A percentile compares a stretch with the other conserved stretches of the same genome.
Evolutionary conservation across 2,113 vertebrate species (phyloP).

Genomic region (Okapia johnstoni): DNA sequence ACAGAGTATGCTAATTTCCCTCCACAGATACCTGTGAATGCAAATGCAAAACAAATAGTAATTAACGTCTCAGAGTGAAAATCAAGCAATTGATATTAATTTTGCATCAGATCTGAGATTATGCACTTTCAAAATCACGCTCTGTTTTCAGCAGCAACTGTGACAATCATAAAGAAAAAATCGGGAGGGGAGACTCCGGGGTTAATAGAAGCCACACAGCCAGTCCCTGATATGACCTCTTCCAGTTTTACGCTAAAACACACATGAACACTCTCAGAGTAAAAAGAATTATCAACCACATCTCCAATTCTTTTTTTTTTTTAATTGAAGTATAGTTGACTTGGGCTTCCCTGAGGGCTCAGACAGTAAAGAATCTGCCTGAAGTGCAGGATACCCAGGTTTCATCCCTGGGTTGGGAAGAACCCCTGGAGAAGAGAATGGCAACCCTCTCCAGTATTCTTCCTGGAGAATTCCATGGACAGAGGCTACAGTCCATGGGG

Average conservation of each 20-base stretch:
- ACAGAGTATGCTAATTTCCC: slow-evolving; percentile 68
- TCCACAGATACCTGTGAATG: slow-evolving; percentile 67
- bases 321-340: background rate
- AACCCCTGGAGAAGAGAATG: background rate
- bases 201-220: background rate
- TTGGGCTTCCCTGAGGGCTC: background rate
- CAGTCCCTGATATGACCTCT: background rate
- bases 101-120: slow-evolving; percentile 60
- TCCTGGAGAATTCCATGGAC: background rate
- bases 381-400: background rate
- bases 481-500: background rate
- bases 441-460: background rate
- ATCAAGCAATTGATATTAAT: slow-evolving; percentile 72
- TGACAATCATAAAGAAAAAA: slow-evolving; percentile 32
- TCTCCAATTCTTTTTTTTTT: background rate
- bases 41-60: slow-evolving; percentile 74
- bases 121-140: slow-evolving; percentile 62
- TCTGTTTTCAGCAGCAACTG: slow-evolving; percentile 54
- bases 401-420: background rate
- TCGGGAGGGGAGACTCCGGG: background rate
- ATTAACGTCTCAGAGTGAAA: slow-evolving; percentile 69
- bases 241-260: background rate
- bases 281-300: background rate
- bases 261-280: background rate
- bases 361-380: background rate